Base-by-base conservation (phyloP, 2,888 invertebrate genomes). In the Athalia cordata region DNA sequence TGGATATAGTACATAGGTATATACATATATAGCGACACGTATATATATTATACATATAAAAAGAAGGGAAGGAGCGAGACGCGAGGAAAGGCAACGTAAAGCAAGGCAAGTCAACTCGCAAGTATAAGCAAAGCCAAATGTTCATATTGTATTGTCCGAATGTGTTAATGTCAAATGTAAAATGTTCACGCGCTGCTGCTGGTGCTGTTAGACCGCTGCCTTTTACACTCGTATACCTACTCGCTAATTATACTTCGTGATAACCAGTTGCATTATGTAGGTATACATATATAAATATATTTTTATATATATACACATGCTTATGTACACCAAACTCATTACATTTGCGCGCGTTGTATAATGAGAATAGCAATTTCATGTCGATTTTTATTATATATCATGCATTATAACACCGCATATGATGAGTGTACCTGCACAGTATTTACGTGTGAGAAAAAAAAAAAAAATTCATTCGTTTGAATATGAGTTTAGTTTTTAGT, bases 141-240 rank as follows among this genome's bases (percentile, higher is more conserved):
- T 29, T 29, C 15, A 5, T 47, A 45, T 15, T 49, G 49, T 66
- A 49, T 5, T n/a, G 49, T 66, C 66, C 66, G 66, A 66, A 66
- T 66, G 68, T 68, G 68, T 52, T 68, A 68, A 68, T 68, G 68
- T 68, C 55, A 68, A 55, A 68, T 52, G 55, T 68, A 68, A 68
- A 68, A 68, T 68, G 43, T 68, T 68, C 68, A 68, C 68, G 68
- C 68, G 52, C 68, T 55, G 29, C 52, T 52, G 11, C 52, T 11
- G 52, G 7, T 61, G 15, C 9, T 5, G 11, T 43, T 64, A 9
- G 4, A 43, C 64, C n/a, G 9, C 4, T 62, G 5, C 5, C 29
- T 62, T 43, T 0, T 62, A 4, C 3, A 7, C 45, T 3, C 45
- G 43, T 59, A 29, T 29, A 29, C 29, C 29, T 29, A 29, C 29